Evolutionary conservation across 2,113 vertebrate genomes (phyloP).

Genomic region (Pungitius pungitius): DNA sequence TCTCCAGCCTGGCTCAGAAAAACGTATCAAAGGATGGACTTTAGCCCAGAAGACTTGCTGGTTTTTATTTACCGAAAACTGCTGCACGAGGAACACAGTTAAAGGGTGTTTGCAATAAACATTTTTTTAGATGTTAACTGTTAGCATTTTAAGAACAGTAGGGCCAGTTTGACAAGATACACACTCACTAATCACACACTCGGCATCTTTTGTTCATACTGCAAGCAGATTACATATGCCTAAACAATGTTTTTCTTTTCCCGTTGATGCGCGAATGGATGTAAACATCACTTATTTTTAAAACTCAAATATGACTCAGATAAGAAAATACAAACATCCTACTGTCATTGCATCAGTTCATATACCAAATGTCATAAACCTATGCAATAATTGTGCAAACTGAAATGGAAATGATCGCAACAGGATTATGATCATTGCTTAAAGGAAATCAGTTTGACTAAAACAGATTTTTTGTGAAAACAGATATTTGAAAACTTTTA

Average conservation of each 20-base stretch:
- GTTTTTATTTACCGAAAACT: not conserved
- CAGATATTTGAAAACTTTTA: not conserved
- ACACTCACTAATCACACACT: not conserved
- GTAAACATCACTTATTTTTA: not conserved
- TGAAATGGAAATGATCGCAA: not conserved
- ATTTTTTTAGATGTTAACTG: not conserved
- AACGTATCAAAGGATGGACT: constrained; percentile 58
- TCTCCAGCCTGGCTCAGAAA: constrained; percentile 77
- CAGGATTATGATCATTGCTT: not conserved
- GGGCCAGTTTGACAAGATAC: not conserved
- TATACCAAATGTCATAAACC: not conserved
- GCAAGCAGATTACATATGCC: not conserved
- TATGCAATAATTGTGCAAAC: constrained; percentile 10
- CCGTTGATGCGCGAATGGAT: not conserved
- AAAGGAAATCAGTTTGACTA: not conserved
- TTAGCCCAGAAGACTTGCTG: not conserved
- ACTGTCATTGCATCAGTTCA: not conserved
- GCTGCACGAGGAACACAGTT: not conserved
- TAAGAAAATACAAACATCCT: not conserved
- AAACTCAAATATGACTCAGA: not conserved
- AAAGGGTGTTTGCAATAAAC: not conserved
- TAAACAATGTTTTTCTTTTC: not conserved
- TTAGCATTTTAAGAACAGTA: constrained; percentile 9
- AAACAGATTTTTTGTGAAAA: not conserved
- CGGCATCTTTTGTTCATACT: not conserved